These are phyloP conservation scores for Tachystola acroxantha DNA, from an alignment of 2,888 invertebrate genomes.

Conservation along the genomic window DNA sequence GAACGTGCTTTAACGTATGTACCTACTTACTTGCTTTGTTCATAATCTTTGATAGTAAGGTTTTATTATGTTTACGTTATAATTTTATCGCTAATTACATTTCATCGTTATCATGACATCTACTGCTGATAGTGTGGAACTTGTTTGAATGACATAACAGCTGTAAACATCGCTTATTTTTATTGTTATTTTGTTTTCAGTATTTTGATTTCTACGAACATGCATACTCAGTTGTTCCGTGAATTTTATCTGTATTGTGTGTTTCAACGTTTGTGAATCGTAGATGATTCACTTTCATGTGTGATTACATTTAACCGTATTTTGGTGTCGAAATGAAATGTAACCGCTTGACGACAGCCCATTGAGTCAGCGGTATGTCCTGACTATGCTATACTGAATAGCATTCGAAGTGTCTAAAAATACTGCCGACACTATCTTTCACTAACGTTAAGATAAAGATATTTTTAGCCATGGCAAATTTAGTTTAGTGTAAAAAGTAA, in stretches of 20 bases:
- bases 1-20: not conserved
- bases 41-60: not conserved
- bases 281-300: too few species aligned
- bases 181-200: not conserved
- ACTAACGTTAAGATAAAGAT: too few species aligned
- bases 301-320: too few species aligned
- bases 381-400: too few species aligned
- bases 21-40: not conserved
- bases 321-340: too few species aligned
- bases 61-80: constrained; percentile 2
- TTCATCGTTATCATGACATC: constrained; percentile 3
- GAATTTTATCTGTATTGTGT: not conserved
- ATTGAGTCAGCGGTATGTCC: too few species aligned
- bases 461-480: too few species aligned
- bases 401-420: too few species aligned
- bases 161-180: constrained; percentile 22
- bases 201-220: not conserved
- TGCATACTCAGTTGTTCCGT: not conserved
- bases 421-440: too few species aligned
- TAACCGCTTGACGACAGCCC: too few species aligned
- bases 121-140: constrained; percentile 4
- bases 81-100: constrained; percentile 5
- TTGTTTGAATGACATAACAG: constrained; percentile 10
- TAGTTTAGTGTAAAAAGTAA: too few species aligned
- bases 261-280: too few species aligned